Conservation (phyloP, 92 coral and sea anemone genomes). For the Anthopleura xanthogrammica region DNA sequence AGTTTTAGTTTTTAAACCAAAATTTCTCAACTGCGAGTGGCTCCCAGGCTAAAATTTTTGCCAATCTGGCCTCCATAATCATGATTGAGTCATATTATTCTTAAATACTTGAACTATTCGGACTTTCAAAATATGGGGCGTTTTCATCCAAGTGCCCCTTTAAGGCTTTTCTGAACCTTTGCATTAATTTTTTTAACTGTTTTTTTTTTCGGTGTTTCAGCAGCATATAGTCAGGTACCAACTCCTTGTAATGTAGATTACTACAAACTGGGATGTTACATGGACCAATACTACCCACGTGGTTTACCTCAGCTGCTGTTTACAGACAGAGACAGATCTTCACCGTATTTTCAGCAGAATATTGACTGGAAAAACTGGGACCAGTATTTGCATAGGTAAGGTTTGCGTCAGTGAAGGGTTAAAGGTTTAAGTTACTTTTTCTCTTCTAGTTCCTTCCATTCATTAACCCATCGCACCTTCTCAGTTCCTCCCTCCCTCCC, state of each 20-base stretch:
- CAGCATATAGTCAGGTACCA: not conserved
- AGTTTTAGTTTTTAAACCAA: too few relatives aligned
- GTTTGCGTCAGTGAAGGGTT: not conserved
- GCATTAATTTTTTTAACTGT: too few relatives aligned
- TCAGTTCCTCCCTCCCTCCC: not conserved
- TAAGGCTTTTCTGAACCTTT: too few relatives aligned
- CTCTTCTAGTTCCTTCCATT: not conserved
- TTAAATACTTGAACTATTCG: too few relatives aligned
- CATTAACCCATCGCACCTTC: not conserved
- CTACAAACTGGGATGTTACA: slow-evolving; percentile 44
- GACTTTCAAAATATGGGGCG: too few relatives aligned
- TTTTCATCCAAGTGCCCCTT: too few relatives aligned
- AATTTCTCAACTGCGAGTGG: too few relatives aligned
- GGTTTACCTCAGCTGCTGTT: slow-evolving; percentile 29
- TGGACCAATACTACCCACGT: slow-evolving; percentile 23
- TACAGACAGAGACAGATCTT: slow-evolving; percentile 34
- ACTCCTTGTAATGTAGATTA: slow-evolving; percentile 9
- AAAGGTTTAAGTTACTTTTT: too few relatives aligned
- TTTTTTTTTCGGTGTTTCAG: too few relatives aligned
- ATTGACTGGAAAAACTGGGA: slow-evolving; percentile 53
- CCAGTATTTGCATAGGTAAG: slow-evolving; percentile 36
- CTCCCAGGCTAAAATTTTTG: too few relatives aligned
- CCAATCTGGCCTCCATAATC: too few relatives aligned
- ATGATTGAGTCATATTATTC: too few relatives aligned
- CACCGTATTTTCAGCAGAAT: slow-evolving; percentile 6